Base-by-base conservation (phyloP, 2,888 invertebrate genomes). In the Cataglyphis livida region DNA sequence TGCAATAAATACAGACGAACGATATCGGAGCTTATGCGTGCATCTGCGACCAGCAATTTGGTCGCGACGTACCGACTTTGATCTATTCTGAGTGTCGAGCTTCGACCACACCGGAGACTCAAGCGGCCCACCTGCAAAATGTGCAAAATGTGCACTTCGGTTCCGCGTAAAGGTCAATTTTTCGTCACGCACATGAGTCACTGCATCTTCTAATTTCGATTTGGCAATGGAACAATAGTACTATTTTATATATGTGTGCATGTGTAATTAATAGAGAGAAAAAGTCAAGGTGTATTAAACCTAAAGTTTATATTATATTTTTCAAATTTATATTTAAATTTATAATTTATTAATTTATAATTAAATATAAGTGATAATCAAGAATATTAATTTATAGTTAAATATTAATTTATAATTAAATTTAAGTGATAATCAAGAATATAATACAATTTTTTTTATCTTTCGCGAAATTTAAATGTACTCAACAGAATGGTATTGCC, bases 51-150 rank as follows among this genome's bases (percentile, higher is more conserved):
- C 85, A 78, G 81, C 84, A 84, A 85, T 84, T 79, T 76, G 81
- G 82, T 78, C 78, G 61, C 59, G 81, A 76, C 59, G 74, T 66
- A 61, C 83, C 84, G 54, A 90, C 91, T 92, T 91, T 91, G 92
- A 91, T 91, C 91, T 91, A 91, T 91, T 91, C 87, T 87, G 81
- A 86, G 85, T 81, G 73, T 62, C 73, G 73, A 79, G 85, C 86
- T 61, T 70, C 85, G 68, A 75, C 84, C 83, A 73, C 71, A 73
- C 81, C 54, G 68, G 48, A 65, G 59, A 75, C 41, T 70, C 81
- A 41, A 74, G 75, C 83, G 35, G 82, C 88, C 92, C 88, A 92
- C 90, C 90, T 90, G 91, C 91, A 88, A 82, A 90, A 88, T 88
- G 85, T 86, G 85, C 81, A 85, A 82, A 87, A 88, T 21, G 21